phyloP scores from a whole-genome alignment of 2,113 vertebrate genomes.

The Dolichallabes microphthalmus region DNA sequence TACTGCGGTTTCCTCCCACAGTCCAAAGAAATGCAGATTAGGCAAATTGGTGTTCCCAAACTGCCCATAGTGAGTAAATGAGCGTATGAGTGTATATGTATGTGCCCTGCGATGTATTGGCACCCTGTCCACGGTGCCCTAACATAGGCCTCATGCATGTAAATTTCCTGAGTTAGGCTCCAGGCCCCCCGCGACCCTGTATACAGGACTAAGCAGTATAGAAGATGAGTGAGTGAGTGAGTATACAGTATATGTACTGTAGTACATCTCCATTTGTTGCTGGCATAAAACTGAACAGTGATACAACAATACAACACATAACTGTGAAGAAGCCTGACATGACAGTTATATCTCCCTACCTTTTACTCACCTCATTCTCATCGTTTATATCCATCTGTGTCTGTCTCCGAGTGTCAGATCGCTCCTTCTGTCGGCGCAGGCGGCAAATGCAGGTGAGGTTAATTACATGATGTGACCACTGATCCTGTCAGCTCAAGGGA shows the following conservation, averaged over 20 bases:
- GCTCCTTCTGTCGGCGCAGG: background rate
- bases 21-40: no score
- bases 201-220: no score
- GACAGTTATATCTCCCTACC: background rate
- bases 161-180: no score
- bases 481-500: slow-evolving; percentile 13
- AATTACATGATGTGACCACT: slow-evolving; percentile 42
- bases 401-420: background rate
- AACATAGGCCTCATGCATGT: no score
- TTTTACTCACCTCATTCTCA: background rate
- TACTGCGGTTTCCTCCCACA: no score
- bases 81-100: no score
- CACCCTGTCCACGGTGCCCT: no score
- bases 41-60: no score
- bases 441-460: slow-evolving; percentile 36
- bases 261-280: background rate
- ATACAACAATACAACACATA: background rate
- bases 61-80: no score
- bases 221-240: background rate
- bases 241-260: background rate
- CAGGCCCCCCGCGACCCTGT: no score
- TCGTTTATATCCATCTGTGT: background rate
- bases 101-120: no score
- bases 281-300: background rate
- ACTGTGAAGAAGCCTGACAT: background rate